These are phyloP conservation scores for Pimephales promelas DNA, from an alignment of 2,113 vertebrate species.

Conservation along the genomic window DNA sequence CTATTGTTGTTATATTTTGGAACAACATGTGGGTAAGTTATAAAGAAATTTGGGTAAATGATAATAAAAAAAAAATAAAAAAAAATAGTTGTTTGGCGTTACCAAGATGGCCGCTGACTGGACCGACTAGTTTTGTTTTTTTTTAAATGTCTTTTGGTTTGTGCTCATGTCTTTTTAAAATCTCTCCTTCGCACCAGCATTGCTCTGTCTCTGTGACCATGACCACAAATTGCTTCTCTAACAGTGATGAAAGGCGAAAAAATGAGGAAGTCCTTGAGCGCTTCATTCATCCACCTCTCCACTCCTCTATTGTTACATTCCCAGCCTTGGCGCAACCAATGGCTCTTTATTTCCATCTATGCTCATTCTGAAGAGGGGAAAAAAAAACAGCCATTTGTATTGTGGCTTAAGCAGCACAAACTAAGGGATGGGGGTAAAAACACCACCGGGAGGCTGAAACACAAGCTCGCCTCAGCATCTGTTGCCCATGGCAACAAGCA, in stretches of 20 bases:
- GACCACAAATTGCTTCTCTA: constrained; percentile 24
- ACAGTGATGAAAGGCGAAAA: constrained; percentile 26
- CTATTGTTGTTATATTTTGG: no score
- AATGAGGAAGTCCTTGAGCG: constrained; percentile 48
- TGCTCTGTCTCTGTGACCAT: constrained; percentile 16
- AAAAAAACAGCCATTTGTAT: neutral
- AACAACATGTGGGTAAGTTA: no score
- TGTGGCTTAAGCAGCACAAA: constrained; percentile 13
- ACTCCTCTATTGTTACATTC: constrained; percentile 19
- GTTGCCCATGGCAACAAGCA: constrained; percentile 67
- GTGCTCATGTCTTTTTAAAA: neutral
- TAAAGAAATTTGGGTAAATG: no score
- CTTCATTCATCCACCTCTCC: constrained; percentile 42
- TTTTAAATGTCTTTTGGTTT: neutral
- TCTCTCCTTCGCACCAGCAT: neutral
- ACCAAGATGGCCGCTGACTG: neutral
- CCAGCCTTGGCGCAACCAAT: neutral
- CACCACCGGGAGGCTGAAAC: no score
- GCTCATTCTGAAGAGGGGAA: neutral
- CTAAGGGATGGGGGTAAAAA: constrained; percentile 26
- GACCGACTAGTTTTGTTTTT: neutral
- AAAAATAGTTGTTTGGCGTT: neutral
- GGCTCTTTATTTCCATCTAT: constrained; percentile 22
- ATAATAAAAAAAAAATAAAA: no score
- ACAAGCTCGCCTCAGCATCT: constrained; percentile 42